phyloP scores from a whole-genome alignment of 2,888 invertebrate genomes.

The Imbricaverruca yamaguchii region DNA sequence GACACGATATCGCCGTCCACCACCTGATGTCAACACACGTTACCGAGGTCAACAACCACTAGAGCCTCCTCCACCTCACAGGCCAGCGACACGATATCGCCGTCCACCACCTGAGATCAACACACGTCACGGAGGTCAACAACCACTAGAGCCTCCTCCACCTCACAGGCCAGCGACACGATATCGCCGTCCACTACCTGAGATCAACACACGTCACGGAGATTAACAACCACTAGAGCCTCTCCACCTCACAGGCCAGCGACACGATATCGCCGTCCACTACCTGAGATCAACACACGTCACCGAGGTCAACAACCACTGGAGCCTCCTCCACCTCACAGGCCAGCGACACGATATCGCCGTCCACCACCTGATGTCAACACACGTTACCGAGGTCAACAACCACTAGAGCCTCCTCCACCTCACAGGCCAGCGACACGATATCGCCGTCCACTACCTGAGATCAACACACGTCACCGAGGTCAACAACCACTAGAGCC shows the following conservation, averaged over 20 bases:
- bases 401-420: constrained; percentile 11
- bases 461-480: background rate
- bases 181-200: constrained; percentile 15
- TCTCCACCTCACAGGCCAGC: constrained; percentile 15
- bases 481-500: background rate
- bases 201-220: background rate
- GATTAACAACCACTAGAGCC: background rate
- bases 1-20: constrained; percentile 18
- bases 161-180: constrained; percentile 16
- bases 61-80: constrained; percentile 20
- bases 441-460: constrained; percentile 15
- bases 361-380: background rate
- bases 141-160: constrained; percentile 11
- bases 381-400: background rate
- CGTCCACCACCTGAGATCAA: background rate
- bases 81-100: constrained; percentile 16
- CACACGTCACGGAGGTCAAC: background rate
- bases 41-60: background rate
- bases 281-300: background rate
- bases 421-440: constrained; percentile 16
- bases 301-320: background rate
- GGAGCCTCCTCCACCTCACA: constrained; percentile 18
- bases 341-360: constrained; percentile 16
- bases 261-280: constrained; percentile 18
- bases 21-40: background rate